A percentile compares a stretch with the other conserved stretches of the same genome.
phyloP scores from a whole-genome alignment of 2,113 vertebrate species.

The Ivindomyrus marchei region DNA sequence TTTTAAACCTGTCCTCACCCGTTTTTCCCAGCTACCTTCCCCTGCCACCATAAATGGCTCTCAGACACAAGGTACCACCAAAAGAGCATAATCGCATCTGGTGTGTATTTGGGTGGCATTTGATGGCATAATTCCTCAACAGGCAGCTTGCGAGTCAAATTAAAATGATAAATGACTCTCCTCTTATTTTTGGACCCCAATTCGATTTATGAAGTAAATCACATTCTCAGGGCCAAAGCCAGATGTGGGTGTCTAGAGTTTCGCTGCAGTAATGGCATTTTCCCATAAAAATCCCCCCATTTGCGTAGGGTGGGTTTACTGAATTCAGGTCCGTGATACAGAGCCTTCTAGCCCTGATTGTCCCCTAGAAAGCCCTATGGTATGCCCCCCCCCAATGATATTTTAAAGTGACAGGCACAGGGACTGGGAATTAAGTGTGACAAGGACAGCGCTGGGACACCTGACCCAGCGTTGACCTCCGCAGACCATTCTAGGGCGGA shows the following conservation, averaged over 20 bases:
- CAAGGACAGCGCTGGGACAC: constrained; percentile 7
- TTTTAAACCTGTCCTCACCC: background rate
- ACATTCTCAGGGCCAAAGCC: constrained; percentile 4
- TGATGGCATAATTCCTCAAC: constrained; percentile 1
- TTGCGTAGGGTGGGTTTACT: background rate
- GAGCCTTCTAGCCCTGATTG: background rate
- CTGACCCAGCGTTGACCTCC: constrained; percentile 8
- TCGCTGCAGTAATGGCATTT: background rate
- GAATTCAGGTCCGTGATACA: background rate
- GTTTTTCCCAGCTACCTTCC: background rate
- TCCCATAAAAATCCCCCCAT: background rate
- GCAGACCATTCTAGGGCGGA: background rate
- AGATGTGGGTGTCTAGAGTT: background rate
- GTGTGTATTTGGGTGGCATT: background rate
- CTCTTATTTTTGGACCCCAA: background rate
- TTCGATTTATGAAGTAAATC: constrained; percentile 17
- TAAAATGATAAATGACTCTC: constrained; percentile 11
- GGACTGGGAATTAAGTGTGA: constrained; percentile 6
- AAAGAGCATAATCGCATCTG: background rate
- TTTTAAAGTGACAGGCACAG: background rate
- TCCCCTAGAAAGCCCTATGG: background rate
- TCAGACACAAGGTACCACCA: background rate
- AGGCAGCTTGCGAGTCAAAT: constrained; percentile 8
- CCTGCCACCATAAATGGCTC: background rate
- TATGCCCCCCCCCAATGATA: background rate